phyloP scores from a whole-genome alignment of 2,113 vertebrate genomes.

The Saccopteryx bilineata region DNA sequence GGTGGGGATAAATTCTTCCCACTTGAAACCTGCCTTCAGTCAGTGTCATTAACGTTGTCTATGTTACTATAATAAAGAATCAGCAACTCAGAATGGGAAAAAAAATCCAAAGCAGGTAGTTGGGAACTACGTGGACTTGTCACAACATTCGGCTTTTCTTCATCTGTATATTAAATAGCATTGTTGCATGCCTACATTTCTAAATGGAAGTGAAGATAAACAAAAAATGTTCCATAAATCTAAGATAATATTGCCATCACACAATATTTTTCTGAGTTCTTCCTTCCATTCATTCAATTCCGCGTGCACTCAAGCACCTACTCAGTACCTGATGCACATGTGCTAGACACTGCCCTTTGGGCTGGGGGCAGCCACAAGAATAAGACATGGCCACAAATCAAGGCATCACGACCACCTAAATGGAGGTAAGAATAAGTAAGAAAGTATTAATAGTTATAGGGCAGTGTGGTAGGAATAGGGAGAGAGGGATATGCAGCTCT shows the following conservation, averaged over 20 bases:
- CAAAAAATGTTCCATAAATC: neutral
- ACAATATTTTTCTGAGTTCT: neutral
- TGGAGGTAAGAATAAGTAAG: neutral
- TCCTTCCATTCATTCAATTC: neutral
- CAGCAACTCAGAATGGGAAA: neutral
- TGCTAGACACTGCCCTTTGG: neutral
- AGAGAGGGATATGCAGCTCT: neutral
- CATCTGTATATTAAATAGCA: neutral
- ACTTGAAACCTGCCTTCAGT: neutral
- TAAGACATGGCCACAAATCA: neutral
- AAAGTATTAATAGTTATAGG: neutral
- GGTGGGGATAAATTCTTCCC: neutral
- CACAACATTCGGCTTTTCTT: constrained; percentile 37
- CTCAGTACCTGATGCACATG: neutral
- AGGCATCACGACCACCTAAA: neutral
- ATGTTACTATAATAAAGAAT: neutral
- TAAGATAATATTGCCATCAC: neutral
- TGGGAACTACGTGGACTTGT: neutral
- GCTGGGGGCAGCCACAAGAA: neutral
- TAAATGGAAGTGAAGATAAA: neutral
- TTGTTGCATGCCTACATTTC: neutral
- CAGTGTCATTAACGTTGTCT: neutral
- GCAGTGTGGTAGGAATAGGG: neutral
- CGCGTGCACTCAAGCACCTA: neutral
- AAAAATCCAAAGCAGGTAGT: neutral